Evolutionary conservation across 2,797 vertebrate species (phyloP).

Genomic region (Gobio occitaniae): DNA sequence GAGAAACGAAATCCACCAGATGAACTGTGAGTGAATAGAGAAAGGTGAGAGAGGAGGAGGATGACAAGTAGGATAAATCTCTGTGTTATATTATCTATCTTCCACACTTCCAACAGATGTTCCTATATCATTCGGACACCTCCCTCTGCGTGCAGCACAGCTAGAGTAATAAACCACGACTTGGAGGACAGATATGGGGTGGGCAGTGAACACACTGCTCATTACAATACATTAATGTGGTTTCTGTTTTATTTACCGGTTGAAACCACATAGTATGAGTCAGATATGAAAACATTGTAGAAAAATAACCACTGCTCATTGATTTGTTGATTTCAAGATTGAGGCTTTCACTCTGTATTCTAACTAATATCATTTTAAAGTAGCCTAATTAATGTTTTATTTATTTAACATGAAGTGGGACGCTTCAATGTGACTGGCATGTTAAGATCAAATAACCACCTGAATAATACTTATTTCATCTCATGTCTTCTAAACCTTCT

Average conservation of each 20-base stretch:
- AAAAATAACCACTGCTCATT: background rate
- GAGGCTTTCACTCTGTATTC: background rate
- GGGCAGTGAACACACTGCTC: slow-evolving; percentile 15
- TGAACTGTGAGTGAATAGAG: slow-evolving; percentile 31
- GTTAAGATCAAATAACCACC: background rate
- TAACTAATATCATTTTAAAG: background rate
- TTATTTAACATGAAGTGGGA: background rate
- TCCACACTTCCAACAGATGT: slow-evolving; percentile 29
- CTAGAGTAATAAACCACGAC: slow-evolving; percentile 17
- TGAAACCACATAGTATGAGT: background rate
- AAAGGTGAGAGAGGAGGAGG: slow-evolving; percentile 14
- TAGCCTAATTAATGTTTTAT: background rate
- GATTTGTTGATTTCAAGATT: background rate
- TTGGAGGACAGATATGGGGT: slow-evolving; percentile 14
- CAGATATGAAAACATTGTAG: background rate
- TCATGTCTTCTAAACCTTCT: background rate
- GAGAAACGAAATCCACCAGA: background rate
- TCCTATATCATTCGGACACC: slow-evolving; percentile 16
- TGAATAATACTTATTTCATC: background rate
- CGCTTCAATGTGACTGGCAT: background rate
- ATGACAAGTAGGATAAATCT: slow-evolving; percentile 31
- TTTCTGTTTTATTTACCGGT: background rate
- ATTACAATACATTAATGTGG: slow-evolving; percentile 9
- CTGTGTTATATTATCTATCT: slow-evolving; percentile 33
- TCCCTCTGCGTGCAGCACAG: background rate